These are phyloP conservation scores for Galagoides demidoff DNA, from an alignment of 2,797 vertebrate genomes.

Conservation along the genomic window DNA sequence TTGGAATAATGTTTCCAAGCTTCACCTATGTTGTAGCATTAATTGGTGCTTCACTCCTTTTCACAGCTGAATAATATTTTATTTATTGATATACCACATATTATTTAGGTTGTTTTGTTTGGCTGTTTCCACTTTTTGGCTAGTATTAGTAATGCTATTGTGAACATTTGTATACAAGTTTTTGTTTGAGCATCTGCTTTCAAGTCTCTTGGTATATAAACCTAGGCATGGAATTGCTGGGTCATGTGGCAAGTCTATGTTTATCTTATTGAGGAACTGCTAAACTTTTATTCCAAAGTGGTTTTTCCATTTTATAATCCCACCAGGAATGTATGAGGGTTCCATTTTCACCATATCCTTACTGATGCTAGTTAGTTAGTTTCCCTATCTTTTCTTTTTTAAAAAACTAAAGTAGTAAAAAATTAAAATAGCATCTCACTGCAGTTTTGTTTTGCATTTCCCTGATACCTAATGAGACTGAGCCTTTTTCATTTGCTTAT, in stretches of 20 bases:
- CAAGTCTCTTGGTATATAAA: not conserved
- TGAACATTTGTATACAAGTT: not conserved
- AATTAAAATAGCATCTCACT: not conserved
- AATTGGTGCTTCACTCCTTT: not conserved
- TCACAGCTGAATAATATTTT: not conserved
- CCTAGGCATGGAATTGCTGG: not conserved
- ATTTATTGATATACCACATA: not conserved
- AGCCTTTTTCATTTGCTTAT: not conserved
- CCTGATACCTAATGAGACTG: not conserved
- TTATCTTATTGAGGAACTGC: not conserved
- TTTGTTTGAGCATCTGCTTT: not conserved
- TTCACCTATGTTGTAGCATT: not conserved
- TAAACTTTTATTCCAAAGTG: not conserved
- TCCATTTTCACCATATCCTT: not conserved
- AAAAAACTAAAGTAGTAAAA: not conserved
- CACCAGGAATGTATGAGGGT: not conserved
- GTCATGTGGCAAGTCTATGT: not conserved
- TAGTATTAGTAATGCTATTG: not conserved
- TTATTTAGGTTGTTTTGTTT: not conserved
- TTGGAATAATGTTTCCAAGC: not conserved
- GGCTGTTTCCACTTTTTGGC: not conserved
- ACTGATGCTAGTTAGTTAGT: not conserved
- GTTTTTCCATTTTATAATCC: not conserved
- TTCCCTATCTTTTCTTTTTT: not conserved
- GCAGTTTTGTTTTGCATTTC: conserved; percentile 31